A percentile compares a stretch with the other conserved stretches of the same genome.
These are phyloP conservation scores for Polypedilum vanderplanki DNA, from an alignment of 1,140 invertebrate genomes.

Conservation along the genomic window DNA sequence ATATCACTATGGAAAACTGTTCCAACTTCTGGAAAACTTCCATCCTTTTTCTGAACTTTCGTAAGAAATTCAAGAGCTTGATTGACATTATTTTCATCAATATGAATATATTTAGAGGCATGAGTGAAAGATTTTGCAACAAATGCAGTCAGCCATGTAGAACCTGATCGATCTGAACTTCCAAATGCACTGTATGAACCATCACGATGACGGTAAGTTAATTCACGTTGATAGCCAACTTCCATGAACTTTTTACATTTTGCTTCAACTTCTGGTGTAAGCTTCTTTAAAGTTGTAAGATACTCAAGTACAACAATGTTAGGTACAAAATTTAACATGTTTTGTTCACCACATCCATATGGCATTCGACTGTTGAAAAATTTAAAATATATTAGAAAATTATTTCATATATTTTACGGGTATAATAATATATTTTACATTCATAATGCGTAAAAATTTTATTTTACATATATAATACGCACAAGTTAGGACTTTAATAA, in stretches of 20 bases:
- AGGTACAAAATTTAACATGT: slow-evolving; percentile 88
- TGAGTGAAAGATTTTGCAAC: slow-evolving; percentile 79
- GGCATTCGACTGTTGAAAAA: slow-evolving; percentile 55
- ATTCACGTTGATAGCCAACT: slow-evolving; percentile 83
- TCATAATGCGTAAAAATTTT: no score
- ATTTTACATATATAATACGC: no score
- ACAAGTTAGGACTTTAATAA: no score
- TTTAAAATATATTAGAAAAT: no score
- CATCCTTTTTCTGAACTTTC: slow-evolving; percentile 50
- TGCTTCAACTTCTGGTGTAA: slow-evolving; percentile 52
- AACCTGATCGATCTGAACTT: slow-evolving; percentile 64
- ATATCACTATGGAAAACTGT: slow-evolving; percentile 65
- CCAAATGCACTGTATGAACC: slow-evolving; percentile 96
- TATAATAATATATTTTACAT: no score
- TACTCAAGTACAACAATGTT: slow-evolving; percentile 83
- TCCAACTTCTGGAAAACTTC: slow-evolving; percentile 74
- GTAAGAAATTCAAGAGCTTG: slow-evolving; percentile 66
- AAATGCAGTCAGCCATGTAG: slow-evolving; percentile 91
- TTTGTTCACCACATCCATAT: slow-evolving; percentile 90
- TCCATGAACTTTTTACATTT: slow-evolving; percentile 73
- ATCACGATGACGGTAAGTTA: slow-evolving; percentile 81
- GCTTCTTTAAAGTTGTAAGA: slow-evolving; percentile 40
- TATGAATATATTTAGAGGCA: slow-evolving; percentile 68
- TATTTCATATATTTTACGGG: no score
- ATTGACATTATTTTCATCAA: slow-evolving; percentile 67